Evolutionary conservation across 2,797 vertebrate genomes (phyloP).

Genomic region (Coendou prehensilis): DNA sequence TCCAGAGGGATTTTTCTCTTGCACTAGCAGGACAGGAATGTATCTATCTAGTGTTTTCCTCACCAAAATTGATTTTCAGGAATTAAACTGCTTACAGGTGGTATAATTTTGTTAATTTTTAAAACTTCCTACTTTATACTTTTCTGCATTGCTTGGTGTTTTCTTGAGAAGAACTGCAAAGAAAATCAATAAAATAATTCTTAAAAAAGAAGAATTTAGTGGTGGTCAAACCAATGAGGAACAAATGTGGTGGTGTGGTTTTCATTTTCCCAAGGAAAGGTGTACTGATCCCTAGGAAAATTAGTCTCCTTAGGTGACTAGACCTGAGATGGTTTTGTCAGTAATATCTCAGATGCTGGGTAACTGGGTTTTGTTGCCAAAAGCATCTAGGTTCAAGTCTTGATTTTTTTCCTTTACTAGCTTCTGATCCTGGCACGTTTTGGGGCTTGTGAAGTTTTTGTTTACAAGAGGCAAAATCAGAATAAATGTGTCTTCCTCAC

Average conservation of each 20-base stretch:
- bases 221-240: background rate
- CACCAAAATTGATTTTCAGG: background rate
- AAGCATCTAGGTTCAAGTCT: background rate
- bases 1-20: constrained; percentile 3
- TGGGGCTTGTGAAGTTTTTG: background rate
- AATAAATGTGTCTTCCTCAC: background rate
- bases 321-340: background rate
- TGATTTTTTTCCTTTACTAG: background rate
- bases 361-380: background rate
- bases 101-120: constrained; percentile 42
- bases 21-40: background rate
- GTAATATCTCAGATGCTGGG: background rate
- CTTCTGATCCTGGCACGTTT: background rate
- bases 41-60: background rate
- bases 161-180: background rate
- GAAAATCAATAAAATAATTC: constrained; percentile 3
- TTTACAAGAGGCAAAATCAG: background rate
- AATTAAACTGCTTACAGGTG: constrained; percentile 33
- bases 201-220: background rate
- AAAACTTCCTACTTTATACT: background rate
- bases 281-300: background rate
- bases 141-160: background rate
- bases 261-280: background rate
- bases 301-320: background rate
- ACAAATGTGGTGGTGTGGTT: background rate